Conservation (phyloP, 2,113 vertebrate genomes). For the Proterorhinus semilunaris region DNA sequence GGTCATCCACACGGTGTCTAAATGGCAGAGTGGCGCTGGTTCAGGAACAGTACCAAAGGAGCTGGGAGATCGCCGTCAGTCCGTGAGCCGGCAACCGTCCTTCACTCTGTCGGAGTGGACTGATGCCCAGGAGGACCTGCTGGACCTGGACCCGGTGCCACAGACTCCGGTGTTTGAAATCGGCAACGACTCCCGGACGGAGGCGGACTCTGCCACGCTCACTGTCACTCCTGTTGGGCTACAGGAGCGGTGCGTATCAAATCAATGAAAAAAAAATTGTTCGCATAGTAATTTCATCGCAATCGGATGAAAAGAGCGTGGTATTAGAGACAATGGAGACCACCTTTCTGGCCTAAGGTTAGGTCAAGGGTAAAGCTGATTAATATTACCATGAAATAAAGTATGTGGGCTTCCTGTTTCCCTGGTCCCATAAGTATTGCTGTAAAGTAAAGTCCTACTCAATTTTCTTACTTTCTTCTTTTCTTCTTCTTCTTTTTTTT, state of each 20-base stretch:
- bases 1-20: conserved; percentile 76
- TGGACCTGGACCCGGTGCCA: conserved; percentile 85
- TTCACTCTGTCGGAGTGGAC: conserved; percentile 98
- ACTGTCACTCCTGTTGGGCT: conserved; percentile 91
- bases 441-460: too few species aligned
- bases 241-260: conserved; percentile 87
- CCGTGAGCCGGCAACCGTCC: conserved; percentile 95
- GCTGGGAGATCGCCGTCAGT: conserved; percentile 87
- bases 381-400: too few species aligned
- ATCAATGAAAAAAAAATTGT: background rate
- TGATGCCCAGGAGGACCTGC: conserved; percentile 87
- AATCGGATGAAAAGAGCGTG: too few species aligned
- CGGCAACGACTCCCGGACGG: conserved; percentile 83
- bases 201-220: conserved; percentile 86
- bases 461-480: too few species aligned
- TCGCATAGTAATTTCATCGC: too few species aligned
- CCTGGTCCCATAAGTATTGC: too few species aligned
- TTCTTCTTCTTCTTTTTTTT: too few species aligned
- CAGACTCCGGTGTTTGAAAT: conserved; percentile 93
- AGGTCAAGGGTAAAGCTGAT: too few species aligned
- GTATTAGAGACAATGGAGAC: too few species aligned
- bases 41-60: conserved; percentile 48
- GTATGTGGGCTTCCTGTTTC: too few species aligned
- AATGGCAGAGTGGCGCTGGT: conserved; percentile 53
- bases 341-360: too few species aligned